Conservation (phyloP, 2,888 invertebrate species). For the Tetrapedia diversipes region DNA sequence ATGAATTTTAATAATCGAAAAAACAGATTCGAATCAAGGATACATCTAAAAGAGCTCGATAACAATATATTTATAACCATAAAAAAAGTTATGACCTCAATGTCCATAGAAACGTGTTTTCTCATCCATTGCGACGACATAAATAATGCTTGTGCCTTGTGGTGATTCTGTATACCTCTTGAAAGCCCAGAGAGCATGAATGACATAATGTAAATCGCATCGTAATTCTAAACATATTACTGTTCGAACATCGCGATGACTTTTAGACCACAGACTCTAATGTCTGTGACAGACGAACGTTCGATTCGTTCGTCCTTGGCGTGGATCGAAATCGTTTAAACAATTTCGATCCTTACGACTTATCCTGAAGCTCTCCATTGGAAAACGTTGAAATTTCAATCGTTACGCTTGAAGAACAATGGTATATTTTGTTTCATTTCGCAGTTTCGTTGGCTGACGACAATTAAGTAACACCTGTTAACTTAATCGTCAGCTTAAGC, state of each 20-base stretch:
- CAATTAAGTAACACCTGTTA: slow-evolving; percentile 76
- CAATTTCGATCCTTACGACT: background rate
- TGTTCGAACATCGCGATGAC: background rate
- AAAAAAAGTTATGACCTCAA: background rate
- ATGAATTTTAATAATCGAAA: background rate
- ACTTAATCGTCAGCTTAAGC: slow-evolving; percentile 80
- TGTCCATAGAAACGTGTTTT: slow-evolving; percentile 12
- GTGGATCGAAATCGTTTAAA: background rate
- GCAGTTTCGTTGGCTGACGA: slow-evolving; percentile 69
- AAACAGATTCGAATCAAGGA: background rate
- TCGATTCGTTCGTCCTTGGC: background rate
- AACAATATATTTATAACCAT: slow-evolving; percentile 18
- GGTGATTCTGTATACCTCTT: background rate
- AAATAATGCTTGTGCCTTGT: slow-evolving; percentile 61
- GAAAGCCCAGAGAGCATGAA: background rate
- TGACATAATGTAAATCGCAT: background rate
- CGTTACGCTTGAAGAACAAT: background rate
- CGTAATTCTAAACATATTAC: background rate
- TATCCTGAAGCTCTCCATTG: background rate
- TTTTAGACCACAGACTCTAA: background rate
- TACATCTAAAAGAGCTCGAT: slow-evolving; percentile 8
- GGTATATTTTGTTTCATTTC: slow-evolving; percentile 48
- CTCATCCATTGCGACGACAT: slow-evolving; percentile 15
- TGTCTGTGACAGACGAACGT: slow-evolving; percentile 13
- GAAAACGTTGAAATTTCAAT: background rate